Evolutionary conservation across 2,888 invertebrate species (phyloP).

Genomic region (Stenchaetothrips biformis): DNA sequence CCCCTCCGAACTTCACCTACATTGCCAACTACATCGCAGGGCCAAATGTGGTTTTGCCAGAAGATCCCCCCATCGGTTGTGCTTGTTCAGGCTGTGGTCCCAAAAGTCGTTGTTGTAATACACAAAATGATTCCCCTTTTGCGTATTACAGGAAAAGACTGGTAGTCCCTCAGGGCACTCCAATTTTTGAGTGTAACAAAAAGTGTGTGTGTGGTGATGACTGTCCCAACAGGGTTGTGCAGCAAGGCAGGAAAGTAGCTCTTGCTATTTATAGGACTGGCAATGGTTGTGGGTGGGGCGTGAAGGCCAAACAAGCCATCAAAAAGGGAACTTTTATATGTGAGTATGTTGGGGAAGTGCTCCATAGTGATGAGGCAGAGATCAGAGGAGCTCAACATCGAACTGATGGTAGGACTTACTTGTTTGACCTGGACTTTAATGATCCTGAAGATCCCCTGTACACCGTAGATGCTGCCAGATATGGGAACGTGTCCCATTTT

Average conservation of each 20-base stretch:
- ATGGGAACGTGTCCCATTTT: conserved; percentile 90
- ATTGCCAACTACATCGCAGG: conserved; percentile 74
- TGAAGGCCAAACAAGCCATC: conserved; percentile 69
- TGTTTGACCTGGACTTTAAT: conserved; percentile 93
- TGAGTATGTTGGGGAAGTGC: conserved; percentile 92
- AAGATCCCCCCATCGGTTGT: conserved; percentile 78
- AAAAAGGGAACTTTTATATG: conserved; percentile 80
- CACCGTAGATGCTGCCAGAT: conserved; percentile 82
- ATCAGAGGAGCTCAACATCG: conserved; percentile 77
- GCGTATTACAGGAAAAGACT: conserved; percentile 70
- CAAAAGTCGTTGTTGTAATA: conserved; percentile 59
- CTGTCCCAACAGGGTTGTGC: conserved; percentile 86
- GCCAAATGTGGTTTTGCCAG: conserved; percentile 64
- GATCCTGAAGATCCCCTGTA: conserved; percentile 65
- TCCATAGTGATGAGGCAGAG: conserved; percentile 87
- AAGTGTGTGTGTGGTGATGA: conserved; percentile 69
- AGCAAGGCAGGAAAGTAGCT: conserved; percentile 68
- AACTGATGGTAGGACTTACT: conserved; percentile 78
- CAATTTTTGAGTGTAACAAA: conserved; percentile 91
- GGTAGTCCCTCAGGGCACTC: conserved; percentile 68
- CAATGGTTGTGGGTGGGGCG: conserved; percentile 94
- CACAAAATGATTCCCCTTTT: conserved; percentile 54
- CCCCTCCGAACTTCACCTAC: conserved; percentile 76
- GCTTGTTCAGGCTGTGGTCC: conserved; percentile 56
- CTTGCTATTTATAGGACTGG: conserved; percentile 80